phyloP scores from a whole-genome alignment of 2,888 invertebrate species.

The Melinaea menophilus region DNA sequence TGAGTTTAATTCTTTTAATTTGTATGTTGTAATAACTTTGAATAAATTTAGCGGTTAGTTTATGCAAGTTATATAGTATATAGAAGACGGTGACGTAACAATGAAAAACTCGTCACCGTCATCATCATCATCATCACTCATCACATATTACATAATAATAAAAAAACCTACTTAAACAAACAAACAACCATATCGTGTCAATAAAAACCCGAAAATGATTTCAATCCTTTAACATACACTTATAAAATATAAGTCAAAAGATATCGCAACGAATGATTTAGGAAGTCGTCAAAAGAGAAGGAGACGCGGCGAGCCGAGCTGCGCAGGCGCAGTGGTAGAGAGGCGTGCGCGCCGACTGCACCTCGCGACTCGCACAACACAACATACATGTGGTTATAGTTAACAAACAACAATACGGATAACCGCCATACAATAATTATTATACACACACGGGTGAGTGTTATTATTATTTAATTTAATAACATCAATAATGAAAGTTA shows the following conservation, averaged over 20 bases:
- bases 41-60: no score
- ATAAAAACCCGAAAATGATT: no score
- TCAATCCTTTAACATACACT: no score
- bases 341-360: conserved; percentile 51
- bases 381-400: conserved; percentile 30
- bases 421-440: conserved; percentile 7
- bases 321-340: conserved; percentile 50
- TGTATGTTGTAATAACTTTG: no score
- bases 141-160: no score
- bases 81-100: no score
- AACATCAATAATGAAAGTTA: not conserved
- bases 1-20: no score
- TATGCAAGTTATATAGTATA: no score
- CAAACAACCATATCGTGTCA: no score
- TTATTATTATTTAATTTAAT: not conserved
- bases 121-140: no score
- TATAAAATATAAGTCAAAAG: not conserved
- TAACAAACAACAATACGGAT: conserved; percentile 22
- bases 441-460: conserved; percentile 1
- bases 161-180: no score
- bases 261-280: conserved; percentile 17
- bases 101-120: no score
- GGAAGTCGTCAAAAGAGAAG: conserved; percentile 33
- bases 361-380: conserved; percentile 48
- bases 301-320: conserved; percentile 25